Evolutionary conservation across 2,113 vertebrate genomes (phyloP), one percentile per base, ranked within the genome.

Genomic region (Atractosteus spatula): DNA sequence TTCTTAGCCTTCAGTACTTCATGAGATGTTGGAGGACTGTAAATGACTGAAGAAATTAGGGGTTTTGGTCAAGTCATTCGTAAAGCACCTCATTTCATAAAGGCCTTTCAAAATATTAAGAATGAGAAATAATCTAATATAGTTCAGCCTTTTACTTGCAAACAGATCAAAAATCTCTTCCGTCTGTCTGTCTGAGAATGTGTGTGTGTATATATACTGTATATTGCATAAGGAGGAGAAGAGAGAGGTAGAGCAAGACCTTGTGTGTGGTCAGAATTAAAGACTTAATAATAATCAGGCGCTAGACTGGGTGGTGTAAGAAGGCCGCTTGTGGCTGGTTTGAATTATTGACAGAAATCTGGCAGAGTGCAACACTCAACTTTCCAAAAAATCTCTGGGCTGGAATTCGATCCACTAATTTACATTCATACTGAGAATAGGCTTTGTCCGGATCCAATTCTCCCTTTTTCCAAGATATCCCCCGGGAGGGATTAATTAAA

Each of bases 261-360:
- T 7, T 13, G 56, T 59, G 56, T 59, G 56, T 59, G 56, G 56
- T 59, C 56, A 59, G 56, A 59, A 59, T 59, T 7, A 59, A 59
- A 59, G 56, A 59, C 56, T 59, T 59, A 59, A 59, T 59, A n/a
- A 59, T 59, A 59, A 59, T 59, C 56, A 59, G 56, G 12, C 56
- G 56, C 56, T 59, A 4, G 56, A 13, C 56, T 59, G 56, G 56
- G 56, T 12, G 56, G 56, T 59, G 56, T 8, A 59, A n/a, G 56
- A 59, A 13, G 56, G 56, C 56, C 56, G 56, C 56, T 59, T 59
- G 56, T 59, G 56, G 56, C 56, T 59, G 11, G 56, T 59, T 59
- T 59, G 56, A 59, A 59, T 59, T 59, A 59, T 59, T 59, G 56
- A 59, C 56, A 59, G 56, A n/a, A 59, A 59, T 59, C 56, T 59